These are phyloP conservation scores for Chroicocephalus ridibundus DNA, from an alignment of 2,113 vertebrate genomes.

Conservation along the genomic window DNA sequence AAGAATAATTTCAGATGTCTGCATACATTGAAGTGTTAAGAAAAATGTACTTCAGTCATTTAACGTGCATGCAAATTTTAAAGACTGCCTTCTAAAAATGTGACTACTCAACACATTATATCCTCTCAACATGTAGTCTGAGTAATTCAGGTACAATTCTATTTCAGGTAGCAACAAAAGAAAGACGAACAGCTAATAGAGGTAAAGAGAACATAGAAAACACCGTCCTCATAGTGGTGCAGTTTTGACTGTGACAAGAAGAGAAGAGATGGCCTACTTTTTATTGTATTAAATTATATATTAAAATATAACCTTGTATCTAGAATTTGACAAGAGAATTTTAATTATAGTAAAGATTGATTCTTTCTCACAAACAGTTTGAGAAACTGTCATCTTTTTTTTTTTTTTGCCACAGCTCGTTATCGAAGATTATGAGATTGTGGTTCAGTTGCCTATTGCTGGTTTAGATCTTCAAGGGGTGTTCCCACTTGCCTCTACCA, in stretches of 20 bases:
- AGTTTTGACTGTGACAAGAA: neutral
- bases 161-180: neutral
- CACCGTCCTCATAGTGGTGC: neutral
- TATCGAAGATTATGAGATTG: neutral
- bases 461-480: neutral
- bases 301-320: neutral
- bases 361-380: neutral
- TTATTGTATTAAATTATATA: neutral
- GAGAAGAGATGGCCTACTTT: neutral
- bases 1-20: slow-evolving; percentile 40
- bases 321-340: neutral
- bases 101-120: slow-evolving; percentile 6
- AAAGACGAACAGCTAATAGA: neutral
- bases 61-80: neutral
- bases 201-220: neutral
- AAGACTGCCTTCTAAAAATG: slow-evolving; percentile 28
- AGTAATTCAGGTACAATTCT: neutral
- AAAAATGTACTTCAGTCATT: neutral
- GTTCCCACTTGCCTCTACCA: neutral
- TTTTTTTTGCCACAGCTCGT: neutral
- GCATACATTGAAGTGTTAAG: neutral
- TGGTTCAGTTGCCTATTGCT: neutral
- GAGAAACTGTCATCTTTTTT: neutral
- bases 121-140: neutral
- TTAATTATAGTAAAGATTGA: neutral